Evolutionary conservation across 2,113 vertebrate species (phyloP).

Genomic region (Sakesphorus luctuosus): DNA sequence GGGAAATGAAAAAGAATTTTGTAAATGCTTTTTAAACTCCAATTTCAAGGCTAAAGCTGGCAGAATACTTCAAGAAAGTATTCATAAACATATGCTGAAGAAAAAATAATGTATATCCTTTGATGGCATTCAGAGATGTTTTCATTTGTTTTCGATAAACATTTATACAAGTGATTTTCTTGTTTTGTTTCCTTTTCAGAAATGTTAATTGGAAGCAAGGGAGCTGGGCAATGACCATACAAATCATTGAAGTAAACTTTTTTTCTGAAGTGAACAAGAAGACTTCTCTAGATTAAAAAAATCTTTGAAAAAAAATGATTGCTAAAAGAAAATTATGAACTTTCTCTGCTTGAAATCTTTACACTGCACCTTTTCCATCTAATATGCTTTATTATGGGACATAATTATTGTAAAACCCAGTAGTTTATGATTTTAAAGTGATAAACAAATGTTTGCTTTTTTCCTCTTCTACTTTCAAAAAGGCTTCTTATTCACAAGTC

Average conservation of each 20-base stretch:
- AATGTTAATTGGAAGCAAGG: slow-evolving; percentile 42
- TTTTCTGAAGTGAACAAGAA: not conserved
- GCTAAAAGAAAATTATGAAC: not conserved
- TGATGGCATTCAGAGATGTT: not conserved
- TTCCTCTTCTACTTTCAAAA: not conserved
- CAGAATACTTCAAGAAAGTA: not conserved
- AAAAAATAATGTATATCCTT: slow-evolving; percentile 2
- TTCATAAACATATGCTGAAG: slow-evolving; percentile 2
- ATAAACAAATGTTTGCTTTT: not conserved
- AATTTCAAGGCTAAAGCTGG: not conserved
- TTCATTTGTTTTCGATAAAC: slow-evolving; percentile 39
- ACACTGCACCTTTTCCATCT: not conserved
- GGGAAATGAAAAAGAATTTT: not conserved
- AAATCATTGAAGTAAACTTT: not conserved
- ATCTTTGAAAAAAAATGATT: not conserved
- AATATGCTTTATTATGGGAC: not conserved
- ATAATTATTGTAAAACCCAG: not conserved
- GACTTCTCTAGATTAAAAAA: not conserved
- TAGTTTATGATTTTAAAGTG: not conserved
- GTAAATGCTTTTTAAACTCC: not conserved
- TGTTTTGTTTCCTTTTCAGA: slow-evolving; percentile 8
- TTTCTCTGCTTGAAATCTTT: not conserved
- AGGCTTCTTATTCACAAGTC: not conserved
- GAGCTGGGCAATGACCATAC: not conserved
- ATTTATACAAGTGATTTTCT: not conserved